Base-by-base conservation (phyloP, 1,140 invertebrate genomes). In the Ericerus pela region DNA sequence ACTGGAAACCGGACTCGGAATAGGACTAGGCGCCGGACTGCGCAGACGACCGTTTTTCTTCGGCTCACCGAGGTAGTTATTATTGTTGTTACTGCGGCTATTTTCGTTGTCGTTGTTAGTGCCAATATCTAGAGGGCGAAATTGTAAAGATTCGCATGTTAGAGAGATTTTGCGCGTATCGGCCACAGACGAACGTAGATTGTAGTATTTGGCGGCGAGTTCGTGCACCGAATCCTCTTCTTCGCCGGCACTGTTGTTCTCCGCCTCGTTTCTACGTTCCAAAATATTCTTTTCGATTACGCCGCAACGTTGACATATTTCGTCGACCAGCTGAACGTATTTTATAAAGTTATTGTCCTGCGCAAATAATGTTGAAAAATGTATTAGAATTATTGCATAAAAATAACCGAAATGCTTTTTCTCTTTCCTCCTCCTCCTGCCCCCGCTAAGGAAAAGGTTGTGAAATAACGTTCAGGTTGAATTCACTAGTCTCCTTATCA, bases 11-110 rank as follows among this genome's bases (percentile, higher is more conserved):
- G 81, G 82, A 31, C 79, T 80, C 52, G 79, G 76, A 58, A 77
- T 76, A 47, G 80, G 81, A 61, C 76, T 79, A 24, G 81, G 80
- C 51, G 76, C 76, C 38, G 81, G 80, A 53, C 79, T 81, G 56
- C 78, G 74, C 56, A 81, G 69, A 47, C 79, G 73, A 27, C 75
- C 61, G 51, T 65, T 59, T 59, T 60, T 65, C 47, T 62, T 62
- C 47, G 64, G 60, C 58, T 65, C 60, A 59, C 64, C 63, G 60
- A 37, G 53, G 61, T 62, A 12, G 63, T 55, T 60, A 10, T 36
- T 38, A 56, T 58, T 43, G 58, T 57, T 55, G 66, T 63, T 57
- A 67, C 63, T 67, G 37, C 29, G 66, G 64, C n/a, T 31, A 24
- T 24, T 47, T 14, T 47, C 41, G 3, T 10, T 6, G n/a, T n/a